Evolutionary conservation across 2,113 vertebrate genomes (phyloP).

Genomic region (Psammodynastes pulverulentus): DNA sequence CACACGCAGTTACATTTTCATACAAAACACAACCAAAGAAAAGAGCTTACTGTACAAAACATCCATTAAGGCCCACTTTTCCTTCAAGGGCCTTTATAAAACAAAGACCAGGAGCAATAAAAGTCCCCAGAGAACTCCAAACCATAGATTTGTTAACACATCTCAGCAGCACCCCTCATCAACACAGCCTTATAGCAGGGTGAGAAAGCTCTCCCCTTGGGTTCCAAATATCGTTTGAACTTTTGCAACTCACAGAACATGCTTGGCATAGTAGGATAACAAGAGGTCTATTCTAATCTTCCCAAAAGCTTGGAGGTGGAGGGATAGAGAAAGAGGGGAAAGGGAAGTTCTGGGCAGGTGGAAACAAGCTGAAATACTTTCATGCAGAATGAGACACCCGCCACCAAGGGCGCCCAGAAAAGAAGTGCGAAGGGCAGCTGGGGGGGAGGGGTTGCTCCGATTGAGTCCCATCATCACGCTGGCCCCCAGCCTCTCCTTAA

Average conservation of each 20-base stretch:
- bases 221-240: conserved; percentile 58
- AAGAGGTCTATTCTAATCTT: background rate
- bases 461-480: background rate
- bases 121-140: conserved; percentile 58
- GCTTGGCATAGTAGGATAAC: background rate
- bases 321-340: background rate
- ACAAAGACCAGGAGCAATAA: conserved; percentile 72
- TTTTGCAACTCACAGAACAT: conserved; percentile 47
- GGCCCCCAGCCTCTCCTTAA: background rate
- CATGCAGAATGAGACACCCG: background rate
- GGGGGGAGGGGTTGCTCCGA: background rate
- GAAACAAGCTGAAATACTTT: background rate
- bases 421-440: background rate
- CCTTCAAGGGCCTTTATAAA: conserved; percentile 76
- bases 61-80: conserved; percentile 47
- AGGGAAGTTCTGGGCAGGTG: conserved; percentile 33
- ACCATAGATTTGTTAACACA: conserved; percentile 66
- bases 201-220: conserved; percentile 64
- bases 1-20: conserved; percentile 76
- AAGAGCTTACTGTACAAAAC: conserved; percentile 76
- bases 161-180: conserved; percentile 65
- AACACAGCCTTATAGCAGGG: conserved; percentile 63
- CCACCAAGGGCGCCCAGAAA: background rate
- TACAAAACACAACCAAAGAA: conserved; percentile 70
- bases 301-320: background rate